Evolutionary conservation across 1,140 invertebrate genomes (phyloP).

Genomic region (Bombus confusus): DNA sequence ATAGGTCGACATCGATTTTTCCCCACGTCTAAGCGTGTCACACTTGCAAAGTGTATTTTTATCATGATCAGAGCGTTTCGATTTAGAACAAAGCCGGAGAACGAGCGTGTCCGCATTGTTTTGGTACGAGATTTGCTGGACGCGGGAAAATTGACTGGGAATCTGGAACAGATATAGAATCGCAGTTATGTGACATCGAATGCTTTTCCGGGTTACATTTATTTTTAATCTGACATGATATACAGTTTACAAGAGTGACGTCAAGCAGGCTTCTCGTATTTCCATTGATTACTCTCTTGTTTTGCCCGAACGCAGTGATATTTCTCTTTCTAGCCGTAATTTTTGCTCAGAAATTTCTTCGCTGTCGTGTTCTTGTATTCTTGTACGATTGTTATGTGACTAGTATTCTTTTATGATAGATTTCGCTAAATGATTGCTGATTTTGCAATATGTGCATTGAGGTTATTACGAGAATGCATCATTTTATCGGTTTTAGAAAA

Average conservation of each 20-base stretch:
- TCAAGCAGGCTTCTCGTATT: constrained; percentile 50
- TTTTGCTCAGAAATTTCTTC: not conserved
- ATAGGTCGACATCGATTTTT: constrained; percentile 41
- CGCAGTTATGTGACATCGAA: constrained; percentile 59
- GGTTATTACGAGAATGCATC: too few relatives aligned
- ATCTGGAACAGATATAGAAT: constrained; percentile 46
- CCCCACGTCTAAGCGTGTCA: constrained; percentile 17
- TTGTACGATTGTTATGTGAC: too few relatives aligned
- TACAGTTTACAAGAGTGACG: constrained; percentile 53
- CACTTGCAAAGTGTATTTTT: constrained; percentile 15
- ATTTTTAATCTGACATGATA: constrained; percentile 61
- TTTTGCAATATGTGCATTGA: not conserved
- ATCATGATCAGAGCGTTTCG: not conserved
- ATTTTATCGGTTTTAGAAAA: too few relatives aligned
- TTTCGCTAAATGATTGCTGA: not conserved
- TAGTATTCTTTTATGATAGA: not conserved
- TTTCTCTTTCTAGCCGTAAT: not conserved
- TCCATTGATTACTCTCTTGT: constrained; percentile 51
- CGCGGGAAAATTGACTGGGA: not conserved
- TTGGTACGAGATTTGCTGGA: not conserved
- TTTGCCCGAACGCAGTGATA: constrained; percentile 19
- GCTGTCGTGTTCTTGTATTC: not conserved
- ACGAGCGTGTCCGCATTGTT: not conserved
- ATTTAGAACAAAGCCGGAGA: constrained; percentile 19
- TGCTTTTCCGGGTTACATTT: constrained; percentile 52